These are phyloP conservation scores for Eumacrocentrus americanus DNA, from an alignment of 2,888 invertebrate species.

Conservation along the genomic window DNA sequence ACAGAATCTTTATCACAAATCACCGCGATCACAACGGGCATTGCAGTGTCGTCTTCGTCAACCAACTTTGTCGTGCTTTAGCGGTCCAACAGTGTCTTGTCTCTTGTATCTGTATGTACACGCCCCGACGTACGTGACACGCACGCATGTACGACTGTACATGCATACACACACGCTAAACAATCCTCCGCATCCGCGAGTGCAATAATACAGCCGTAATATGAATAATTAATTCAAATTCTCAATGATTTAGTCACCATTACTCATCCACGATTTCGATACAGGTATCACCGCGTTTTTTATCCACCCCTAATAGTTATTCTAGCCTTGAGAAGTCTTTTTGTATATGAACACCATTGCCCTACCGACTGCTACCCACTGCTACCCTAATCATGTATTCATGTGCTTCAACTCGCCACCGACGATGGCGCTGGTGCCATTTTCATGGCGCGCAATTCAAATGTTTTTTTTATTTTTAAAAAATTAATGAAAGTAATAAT, in stretches of 20 bases:
- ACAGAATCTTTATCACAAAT: constrained; percentile 25
- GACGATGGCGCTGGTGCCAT: background rate
- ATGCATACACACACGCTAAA: constrained; percentile 27
- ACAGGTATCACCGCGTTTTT: background rate
- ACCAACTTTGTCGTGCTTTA: constrained; percentile 31
- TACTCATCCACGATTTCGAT: background rate
- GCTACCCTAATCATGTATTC: too few species aligned
- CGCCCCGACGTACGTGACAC: constrained; percentile 54
- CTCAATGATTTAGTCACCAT: background rate
- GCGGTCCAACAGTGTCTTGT: constrained; percentile 34
- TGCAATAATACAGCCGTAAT: too few species aligned
- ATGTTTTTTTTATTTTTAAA: too few species aligned
- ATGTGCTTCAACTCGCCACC: background rate
- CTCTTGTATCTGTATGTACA: constrained; percentile 53
- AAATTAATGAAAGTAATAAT: too few species aligned
- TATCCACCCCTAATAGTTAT: background rate
- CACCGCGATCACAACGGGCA: constrained; percentile 30
- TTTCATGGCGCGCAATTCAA: background rate
- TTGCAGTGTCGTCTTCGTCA: constrained; percentile 32
- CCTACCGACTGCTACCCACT: background rate
- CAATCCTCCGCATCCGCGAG: background rate
- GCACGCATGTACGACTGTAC: constrained; percentile 42
- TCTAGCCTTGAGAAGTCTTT: background rate
- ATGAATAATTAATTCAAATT: background rate
- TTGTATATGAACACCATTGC: background rate